Conservation (phyloP, 2,113 vertebrate species). For the Chamaea fasciata region DNA sequence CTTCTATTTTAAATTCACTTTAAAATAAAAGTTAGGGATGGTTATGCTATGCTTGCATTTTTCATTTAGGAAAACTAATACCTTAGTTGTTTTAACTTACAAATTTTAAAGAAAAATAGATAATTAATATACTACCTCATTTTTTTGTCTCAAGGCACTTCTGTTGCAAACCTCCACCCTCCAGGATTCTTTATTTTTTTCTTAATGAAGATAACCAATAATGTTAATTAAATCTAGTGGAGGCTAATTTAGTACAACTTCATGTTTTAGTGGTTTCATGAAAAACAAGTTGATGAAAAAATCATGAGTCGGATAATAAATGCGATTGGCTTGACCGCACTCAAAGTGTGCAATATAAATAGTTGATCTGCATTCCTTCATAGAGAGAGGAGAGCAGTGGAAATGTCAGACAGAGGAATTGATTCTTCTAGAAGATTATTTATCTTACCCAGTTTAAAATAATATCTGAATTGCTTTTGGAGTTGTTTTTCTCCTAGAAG, state of each 20-base stretch:
- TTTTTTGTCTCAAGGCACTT: not conserved
- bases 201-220: not conserved
- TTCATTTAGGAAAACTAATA: not conserved
- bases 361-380: not conserved
- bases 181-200: not conserved
- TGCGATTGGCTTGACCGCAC: not conserved
- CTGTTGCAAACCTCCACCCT: accelerated
- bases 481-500: not conserved
- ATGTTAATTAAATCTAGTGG: not conserved
- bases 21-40: not conserved
- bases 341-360: not conserved
- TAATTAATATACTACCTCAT: not conserved
- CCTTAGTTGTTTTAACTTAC: not conserved
- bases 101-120: not conserved
- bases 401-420: not conserved
- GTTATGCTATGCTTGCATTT: not conserved
- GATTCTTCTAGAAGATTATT: not conserved
- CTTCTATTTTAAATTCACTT: not conserved
- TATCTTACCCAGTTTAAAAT: not conserved
- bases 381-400: not conserved
- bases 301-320: not conserved
- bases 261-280: not conserved
- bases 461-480: not conserved
- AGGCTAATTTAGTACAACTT: not conserved
- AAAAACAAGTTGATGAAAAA: not conserved